Conservation (phyloP, 1,140 invertebrate genomes). For the Pollicipes pollicipes region DNA sequence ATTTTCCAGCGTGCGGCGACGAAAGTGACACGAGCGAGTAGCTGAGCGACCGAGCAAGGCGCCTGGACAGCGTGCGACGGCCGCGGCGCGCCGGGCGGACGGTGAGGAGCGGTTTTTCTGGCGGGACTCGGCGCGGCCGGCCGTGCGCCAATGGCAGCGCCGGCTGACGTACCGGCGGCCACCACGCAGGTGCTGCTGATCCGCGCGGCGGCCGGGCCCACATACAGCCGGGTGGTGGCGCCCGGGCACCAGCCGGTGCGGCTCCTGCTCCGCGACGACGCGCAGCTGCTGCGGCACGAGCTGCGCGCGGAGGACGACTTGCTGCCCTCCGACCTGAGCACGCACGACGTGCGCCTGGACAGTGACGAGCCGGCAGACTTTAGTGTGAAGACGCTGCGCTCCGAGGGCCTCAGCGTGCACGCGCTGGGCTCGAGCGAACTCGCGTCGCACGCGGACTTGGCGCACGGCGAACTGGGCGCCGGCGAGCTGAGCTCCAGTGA, state of each 20-base stretch:
- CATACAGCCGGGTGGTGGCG: not conserved
- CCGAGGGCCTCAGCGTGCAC: slow-evolving; percentile 6
- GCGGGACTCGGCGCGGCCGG: not conserved
- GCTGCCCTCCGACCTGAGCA: slow-evolving; percentile 8
- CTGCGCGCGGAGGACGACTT: not conserved
- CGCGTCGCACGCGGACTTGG: slow-evolving; percentile 16
- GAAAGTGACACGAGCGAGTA: not conserved
- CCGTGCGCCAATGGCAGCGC: slow-evolving; percentile 1
- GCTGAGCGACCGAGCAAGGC: not conserved
- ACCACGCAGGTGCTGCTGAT: slow-evolving; percentile 5
- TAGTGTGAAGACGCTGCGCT: slow-evolving; percentile 6
- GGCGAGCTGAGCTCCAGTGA: not conserved
- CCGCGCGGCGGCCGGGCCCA: not conserved
- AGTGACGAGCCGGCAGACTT: slow-evolving; percentile 12
- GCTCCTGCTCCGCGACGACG: not conserved
- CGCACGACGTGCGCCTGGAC: slow-evolving; percentile 11
- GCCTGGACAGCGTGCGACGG: not conserved
- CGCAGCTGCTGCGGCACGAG: not conserved
- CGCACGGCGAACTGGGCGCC: slow-evolving; percentile 12
- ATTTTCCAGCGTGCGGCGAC: not conserved
- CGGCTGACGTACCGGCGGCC: not conserved
- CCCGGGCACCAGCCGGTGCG: slow-evolving; percentile 3
- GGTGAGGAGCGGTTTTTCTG: not conserved
- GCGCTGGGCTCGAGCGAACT: slow-evolving; percentile 18
- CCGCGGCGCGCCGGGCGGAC: no score